Percentiles rank a stretch among this genome's conserved stretches.
phyloP scores from a whole-genome alignment of 1,140 invertebrate genomes.

The Leptinotarsa undecemlineata region DNA sequence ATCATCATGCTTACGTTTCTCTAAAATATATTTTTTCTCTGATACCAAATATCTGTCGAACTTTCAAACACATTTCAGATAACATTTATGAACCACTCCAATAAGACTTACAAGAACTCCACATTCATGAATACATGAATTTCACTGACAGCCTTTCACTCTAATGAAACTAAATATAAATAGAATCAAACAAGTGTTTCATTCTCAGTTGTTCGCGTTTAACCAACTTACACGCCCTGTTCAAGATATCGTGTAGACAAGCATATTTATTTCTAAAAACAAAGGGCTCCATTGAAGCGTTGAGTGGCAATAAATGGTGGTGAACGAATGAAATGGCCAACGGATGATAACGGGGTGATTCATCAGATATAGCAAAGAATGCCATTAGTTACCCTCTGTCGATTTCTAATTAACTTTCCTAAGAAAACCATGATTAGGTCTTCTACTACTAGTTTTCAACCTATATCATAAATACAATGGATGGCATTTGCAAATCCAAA shows the following conservation, averaged over 20 bases:
- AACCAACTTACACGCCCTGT: not conserved
- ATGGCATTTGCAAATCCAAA: too few relatives aligned
- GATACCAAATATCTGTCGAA: too few relatives aligned
- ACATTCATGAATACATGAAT: not conserved
- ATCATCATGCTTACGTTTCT: too few relatives aligned
- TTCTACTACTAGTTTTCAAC: too few relatives aligned
- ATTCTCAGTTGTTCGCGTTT: not conserved
- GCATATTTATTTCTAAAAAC: slow-evolving; percentile 9
- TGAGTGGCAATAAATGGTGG: slow-evolving; percentile 6
- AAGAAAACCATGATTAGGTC: too few relatives aligned
- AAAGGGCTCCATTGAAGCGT: slow-evolving; percentile 13
- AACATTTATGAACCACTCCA: too few relatives aligned
- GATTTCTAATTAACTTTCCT: too few relatives aligned
- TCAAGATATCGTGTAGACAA: not conserved
- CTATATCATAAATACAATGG: too few relatives aligned
- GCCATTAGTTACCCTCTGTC: too few relatives aligned
- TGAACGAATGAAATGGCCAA: not conserved
- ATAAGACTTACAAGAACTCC: too few relatives aligned
- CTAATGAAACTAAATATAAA: not conserved
- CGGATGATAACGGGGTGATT: not conserved
- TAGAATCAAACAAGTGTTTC: slow-evolving; percentile 10
- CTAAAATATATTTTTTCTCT: too few relatives aligned
- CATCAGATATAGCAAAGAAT: not conserved
- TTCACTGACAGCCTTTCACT: not conserved
- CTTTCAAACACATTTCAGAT: too few relatives aligned